A percentile compares a stretch with the other conserved stretches of the same genome.
Conservation (phyloP, 2,113 vertebrate species). For the Ovis canadensis region DNA sequence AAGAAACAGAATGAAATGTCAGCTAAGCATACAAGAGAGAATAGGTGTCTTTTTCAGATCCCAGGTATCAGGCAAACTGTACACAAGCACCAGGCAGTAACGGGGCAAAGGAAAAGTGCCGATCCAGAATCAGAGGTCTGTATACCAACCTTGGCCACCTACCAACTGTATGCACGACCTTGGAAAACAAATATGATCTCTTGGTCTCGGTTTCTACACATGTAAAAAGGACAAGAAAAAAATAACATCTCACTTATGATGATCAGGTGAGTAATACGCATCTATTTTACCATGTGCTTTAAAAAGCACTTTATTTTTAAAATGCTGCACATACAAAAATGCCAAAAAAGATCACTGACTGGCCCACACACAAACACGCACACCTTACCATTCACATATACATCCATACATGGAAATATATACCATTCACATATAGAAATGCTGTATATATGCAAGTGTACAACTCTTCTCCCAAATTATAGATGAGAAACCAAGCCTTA, state of each 20-base stretch:
- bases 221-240: background rate
- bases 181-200: background rate
- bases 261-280: background rate
- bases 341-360: background rate
- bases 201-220: background rate
- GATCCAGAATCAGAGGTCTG: background rate
- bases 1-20: conserved; percentile 40
- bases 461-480: background rate
- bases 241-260: background rate
- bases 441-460: background rate
- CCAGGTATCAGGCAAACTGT: background rate
- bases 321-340: background rate
- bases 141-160: accelerated
- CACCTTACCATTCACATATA: background rate
- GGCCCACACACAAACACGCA: background rate
- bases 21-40: background rate
- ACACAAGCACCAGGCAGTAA: background rate
- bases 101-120: background rate
- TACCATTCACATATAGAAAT: background rate
- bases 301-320: background rate
- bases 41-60: background rate
- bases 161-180: background rate
- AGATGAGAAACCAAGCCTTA: background rate
- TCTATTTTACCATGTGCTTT: background rate
- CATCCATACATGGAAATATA: background rate